Base-by-base conservation (phyloP, 64 coral and sea anemone species). In the Cladopsammia gracilis region DNA sequence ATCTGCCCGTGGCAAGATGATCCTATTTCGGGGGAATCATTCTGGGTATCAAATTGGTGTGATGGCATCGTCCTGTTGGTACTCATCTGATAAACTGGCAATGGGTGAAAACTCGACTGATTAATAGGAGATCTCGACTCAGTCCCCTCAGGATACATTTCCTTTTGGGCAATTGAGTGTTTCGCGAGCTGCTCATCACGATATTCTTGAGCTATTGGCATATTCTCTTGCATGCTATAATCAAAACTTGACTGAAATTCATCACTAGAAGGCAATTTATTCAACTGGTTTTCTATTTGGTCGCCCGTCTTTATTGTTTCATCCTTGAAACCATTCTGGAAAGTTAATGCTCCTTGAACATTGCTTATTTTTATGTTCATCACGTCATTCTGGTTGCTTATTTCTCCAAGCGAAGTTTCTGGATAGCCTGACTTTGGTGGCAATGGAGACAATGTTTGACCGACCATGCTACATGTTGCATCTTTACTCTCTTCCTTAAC, bases 351-450 rank as follows among this genome's bases (percentile, higher is more conserved):
- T 12, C 80, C 80, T 67, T 84, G 80, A 47, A 84, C 61, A 12
- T 84, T 67, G 12, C 59, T 84, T 47, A 84, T 84, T 45, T 84
- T 44, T 7, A 75, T 75, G 46, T 13, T 49, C 2, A 75, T 2
- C 16, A 75, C 46, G 47, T 75, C 14, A 20, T 43, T 20, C 4
- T 49, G 43, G 16, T 5, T 14, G 60, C 16, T 22, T 3, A 67
- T 22, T 45, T 84, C 62, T 67, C 16, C 62, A 13, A 49, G 3
- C 1, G 62, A 84, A 49, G 60, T 15, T 48, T 20, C 61, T 67
- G 46, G 42, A 66, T 83, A 50, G 15, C 43, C n/a, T 22, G 44
- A 13, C 15, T 62, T 34, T 18, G 66, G 60, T 25, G 80, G 61
- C 9, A 67, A 45, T 64, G 42, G 62, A 18, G 13, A 18, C 15